phyloP scores from a whole-genome alignment of 2,797 vertebrate species.

The Gobio occitaniae region DNA sequence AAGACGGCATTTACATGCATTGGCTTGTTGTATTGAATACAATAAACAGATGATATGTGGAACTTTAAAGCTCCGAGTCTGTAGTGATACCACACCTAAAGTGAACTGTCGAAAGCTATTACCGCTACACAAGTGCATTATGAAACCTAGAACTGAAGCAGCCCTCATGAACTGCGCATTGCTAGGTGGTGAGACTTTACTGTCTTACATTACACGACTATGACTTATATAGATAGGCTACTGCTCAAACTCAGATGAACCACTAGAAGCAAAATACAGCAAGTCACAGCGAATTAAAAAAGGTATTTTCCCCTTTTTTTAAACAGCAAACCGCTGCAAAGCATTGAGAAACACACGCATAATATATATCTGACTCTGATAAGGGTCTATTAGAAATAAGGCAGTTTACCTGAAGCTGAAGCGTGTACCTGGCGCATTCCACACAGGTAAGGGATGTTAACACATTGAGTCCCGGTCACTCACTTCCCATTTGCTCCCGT shows the following conservation, averaged over 20 bases:
- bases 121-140: neutral
- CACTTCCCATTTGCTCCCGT: conserved; percentile 48
- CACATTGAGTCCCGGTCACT: conserved; percentile 41
- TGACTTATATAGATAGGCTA: neutral
- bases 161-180: neutral
- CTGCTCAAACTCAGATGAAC: neutral
- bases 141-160: neutral
- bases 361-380: neutral
- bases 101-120: conserved; percentile 4
- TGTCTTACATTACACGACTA: neutral
- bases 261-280: neutral
- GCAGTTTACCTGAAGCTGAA: conserved; percentile 68
- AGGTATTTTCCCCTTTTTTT: no score
- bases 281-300: neutral
- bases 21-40: conserved; percentile 22
- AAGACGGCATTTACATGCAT: conserved; percentile 15
- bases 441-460: conserved; percentile 64
- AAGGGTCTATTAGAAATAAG: neutral
- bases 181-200: no score
- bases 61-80: conserved; percentile 4
- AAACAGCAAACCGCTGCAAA: neutral
- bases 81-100: conserved; percentile 30
- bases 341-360: neutral
- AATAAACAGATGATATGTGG: neutral
- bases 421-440: conserved; percentile 65